Conservation (phyloP, 2,888 invertebrate species). For the Tipula helvola region DNA sequence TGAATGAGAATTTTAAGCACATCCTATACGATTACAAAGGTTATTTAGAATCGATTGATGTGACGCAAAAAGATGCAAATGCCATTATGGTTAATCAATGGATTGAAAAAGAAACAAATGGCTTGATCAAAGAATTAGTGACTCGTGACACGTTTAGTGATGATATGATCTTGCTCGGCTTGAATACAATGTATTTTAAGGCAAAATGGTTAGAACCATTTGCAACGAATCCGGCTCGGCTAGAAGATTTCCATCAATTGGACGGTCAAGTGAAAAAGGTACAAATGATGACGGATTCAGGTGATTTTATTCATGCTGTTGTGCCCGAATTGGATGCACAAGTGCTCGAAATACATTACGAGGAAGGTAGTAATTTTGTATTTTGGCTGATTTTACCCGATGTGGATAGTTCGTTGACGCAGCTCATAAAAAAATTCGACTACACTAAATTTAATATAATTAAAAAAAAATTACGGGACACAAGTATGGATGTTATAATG, state of each 20-base stretch:
- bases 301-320: not conserved
- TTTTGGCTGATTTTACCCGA: not conserved
- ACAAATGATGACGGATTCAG: not conserved
- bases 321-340: not conserved
- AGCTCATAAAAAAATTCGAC: not conserved
- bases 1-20: not conserved
- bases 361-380: not conserved
- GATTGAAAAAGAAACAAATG: not conserved
- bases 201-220: not conserved
- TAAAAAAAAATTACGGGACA: not conserved
- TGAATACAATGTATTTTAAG: not conserved
- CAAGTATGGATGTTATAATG: not conserved
- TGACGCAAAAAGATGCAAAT: not conserved
- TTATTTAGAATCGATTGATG: not conserved
- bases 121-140: not conserved
- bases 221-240: no score
- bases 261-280: not conserved
- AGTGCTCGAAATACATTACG: not conserved
- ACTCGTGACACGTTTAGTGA: not conserved
- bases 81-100: not conserved
- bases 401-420: not conserved
- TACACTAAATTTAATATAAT: not conserved
- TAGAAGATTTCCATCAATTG: not conserved
- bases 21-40: not conserved
- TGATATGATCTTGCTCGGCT: not conserved